Percentiles rank a stretch among this genome's conserved stretches.
Conservation (phyloP, 1,140 invertebrate species). For the Drosophila lacertosa region DNA sequence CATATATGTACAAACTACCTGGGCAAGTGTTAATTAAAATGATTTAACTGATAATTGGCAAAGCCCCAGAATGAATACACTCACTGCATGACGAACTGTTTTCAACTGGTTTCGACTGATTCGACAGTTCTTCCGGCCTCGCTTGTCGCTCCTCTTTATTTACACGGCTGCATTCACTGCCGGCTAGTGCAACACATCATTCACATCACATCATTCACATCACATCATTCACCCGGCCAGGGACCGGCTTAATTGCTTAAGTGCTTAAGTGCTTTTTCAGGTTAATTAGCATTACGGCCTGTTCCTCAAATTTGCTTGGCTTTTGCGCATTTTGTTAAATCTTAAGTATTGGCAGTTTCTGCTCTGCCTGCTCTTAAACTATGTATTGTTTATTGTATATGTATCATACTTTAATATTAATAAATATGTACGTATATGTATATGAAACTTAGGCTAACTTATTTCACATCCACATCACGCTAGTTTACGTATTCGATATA, state of each 20-base stretch:
- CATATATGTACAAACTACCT: constrained; percentile 16
- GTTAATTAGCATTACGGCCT: constrained; percentile 61
- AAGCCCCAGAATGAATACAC: constrained; percentile 78
- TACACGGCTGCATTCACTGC: constrained; percentile 23
- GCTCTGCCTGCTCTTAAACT: constrained; percentile 1
- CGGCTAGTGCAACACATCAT: constrained; percentile 1
- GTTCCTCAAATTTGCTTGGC: constrained; percentile 13
- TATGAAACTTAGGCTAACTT: constrained; percentile 9
- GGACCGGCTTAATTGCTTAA: constrained; percentile 56
- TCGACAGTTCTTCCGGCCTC: constrained; percentile 57
- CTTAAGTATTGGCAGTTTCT: constrained; percentile 18
- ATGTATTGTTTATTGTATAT: constrained; percentile 12
- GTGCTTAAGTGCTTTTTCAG: constrained; percentile 78
- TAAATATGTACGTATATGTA: constrained; percentile 7
- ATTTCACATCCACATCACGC: constrained; percentile 20
- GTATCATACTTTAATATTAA: background rate
- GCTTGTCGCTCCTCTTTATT: constrained; percentile 33
- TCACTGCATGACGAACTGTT: constrained; percentile 32
- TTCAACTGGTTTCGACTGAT: constrained; percentile 47
- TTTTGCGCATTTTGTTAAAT: constrained; percentile 16
- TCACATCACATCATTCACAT: too few species aligned
- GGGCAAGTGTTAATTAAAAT: constrained; percentile 79
- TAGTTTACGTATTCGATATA: constrained; percentile 35
- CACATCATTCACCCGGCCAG: constrained; percentile 45
- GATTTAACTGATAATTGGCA: constrained; percentile 77